Conservation (phyloP, 2,113 vertebrate genomes). For the Etia nguti region DNA sequence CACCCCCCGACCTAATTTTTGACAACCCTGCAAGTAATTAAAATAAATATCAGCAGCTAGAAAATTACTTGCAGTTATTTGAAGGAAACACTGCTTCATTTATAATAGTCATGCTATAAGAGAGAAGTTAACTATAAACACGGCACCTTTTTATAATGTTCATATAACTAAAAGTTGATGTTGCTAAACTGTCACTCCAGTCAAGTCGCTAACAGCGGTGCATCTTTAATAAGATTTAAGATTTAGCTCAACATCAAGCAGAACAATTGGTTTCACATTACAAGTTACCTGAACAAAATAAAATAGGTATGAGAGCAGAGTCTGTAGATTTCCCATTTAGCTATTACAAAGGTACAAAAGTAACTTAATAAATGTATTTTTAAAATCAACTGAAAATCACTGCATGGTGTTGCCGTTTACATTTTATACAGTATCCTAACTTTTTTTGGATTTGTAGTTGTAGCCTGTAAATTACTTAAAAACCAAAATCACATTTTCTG, state of each 20-base stretch:
- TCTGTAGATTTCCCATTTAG: neutral
- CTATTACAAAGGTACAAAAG: neutral
- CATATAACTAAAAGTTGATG: neutral
- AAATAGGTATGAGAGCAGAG: neutral
- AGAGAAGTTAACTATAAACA: neutral
- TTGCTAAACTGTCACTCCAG: neutral
- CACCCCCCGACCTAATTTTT: neutral
- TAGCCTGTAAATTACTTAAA: neutral
- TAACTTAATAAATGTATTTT: neutral
- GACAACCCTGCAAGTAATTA: neutral
- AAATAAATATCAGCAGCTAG: neutral
- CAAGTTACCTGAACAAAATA: neutral
- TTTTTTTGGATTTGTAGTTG: neutral
- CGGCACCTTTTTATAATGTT: neutral
- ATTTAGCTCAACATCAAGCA: neutral
- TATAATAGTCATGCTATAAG: neutral
- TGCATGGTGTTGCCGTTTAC: neutral
- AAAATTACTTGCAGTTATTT: neutral
- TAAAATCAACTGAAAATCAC: neutral
- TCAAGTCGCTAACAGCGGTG: neutral
- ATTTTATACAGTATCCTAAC: neutral
- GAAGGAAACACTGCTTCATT: neutral
- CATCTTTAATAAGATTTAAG: neutral
- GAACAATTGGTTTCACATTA: neutral
- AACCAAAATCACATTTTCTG: neutral